A percentile compares a stretch with the other conserved stretches of the same genome.
Conservation (phyloP, 1,140 invertebrate genomes). For the Atta cephalotes region DNA sequence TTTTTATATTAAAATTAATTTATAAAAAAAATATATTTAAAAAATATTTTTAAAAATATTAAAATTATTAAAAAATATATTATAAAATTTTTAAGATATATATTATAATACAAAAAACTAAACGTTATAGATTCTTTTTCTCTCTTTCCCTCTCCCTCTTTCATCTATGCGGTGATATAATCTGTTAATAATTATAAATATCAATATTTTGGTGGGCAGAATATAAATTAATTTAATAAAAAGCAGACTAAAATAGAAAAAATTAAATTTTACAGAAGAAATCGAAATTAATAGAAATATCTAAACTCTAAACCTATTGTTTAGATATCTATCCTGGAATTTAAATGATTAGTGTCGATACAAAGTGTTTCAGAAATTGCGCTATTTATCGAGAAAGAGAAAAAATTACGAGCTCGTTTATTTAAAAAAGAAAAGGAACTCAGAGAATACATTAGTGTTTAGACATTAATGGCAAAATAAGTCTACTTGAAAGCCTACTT, state of each 20-base stretch:
- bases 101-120: neutral
- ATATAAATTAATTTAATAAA: neutral
- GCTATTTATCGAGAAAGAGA: neutral
- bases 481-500: neutral
- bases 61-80: too few species aligned
- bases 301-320: neutral
- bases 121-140: neutral
- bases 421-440: neutral
- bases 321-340: neutral
- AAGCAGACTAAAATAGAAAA: neutral
- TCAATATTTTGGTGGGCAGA: neutral
- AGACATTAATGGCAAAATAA: slow-evolving; percentile 22
- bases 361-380: slow-evolving; percentile 8
- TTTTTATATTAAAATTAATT: neutral
- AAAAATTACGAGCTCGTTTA: neutral
- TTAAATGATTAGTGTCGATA: neutral
- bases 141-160: neutral
- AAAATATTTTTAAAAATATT: too few species aligned
- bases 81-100: neutral
- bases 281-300: slow-evolving; percentile 15
- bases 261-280: slow-evolving; percentile 17
- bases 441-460: neutral
- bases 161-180: neutral
- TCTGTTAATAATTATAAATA: neutral
- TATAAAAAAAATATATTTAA: too few species aligned